Evolutionary conservation across 2,113 vertebrate species (phyloP), one percentile per base, ranked within the genome.

Genomic region (Eclectus roratus): DNA sequence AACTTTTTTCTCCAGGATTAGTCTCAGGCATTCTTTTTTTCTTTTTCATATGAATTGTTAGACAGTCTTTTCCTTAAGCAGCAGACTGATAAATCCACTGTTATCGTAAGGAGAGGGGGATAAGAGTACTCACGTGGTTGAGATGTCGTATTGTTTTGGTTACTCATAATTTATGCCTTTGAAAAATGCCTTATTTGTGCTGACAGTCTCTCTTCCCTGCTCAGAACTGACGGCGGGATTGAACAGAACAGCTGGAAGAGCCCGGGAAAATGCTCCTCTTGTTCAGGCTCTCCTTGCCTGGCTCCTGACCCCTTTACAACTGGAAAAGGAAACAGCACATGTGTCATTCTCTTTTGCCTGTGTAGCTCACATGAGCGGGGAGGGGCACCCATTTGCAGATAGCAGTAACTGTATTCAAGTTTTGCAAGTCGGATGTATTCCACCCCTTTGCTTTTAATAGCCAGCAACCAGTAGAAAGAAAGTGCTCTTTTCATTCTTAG

Each of bases 341-440:
- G 95, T 97, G 97, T 97, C 97, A 96, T 97, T 70, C 95, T 95
- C 81, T 96, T 96, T 93, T 73, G 87, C 93, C 95, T 96, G 92
- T 97, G 91, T 73, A 94, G 95, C 96, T 97, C 96, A 96, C 96
- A 96, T 93, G 93, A 97, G 89, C 91, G 88, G 98, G 98, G 98
- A 98, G 98, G 98, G 97, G 97, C 97, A 89, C 96, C 27, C 80
- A 89, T 94, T 94, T 89, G 80, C 95, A 98, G 98, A 98, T 97
- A 98, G 97, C 97, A 97, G 95, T 88, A 97, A 97, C 95, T 97
- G 87, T 85, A 83, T 97, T 88, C 94, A 89, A 96, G 83, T 97
- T 96, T 89, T 95, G 91, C 90, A 84, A 96, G 91, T 94, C 77
- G 81, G 84, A 90, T 77, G 23, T 72, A 46, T 86, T 95, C 95